Base-by-base conservation (phyloP, 2,888 invertebrate genomes). In the Tetragnatha montana region DNA sequence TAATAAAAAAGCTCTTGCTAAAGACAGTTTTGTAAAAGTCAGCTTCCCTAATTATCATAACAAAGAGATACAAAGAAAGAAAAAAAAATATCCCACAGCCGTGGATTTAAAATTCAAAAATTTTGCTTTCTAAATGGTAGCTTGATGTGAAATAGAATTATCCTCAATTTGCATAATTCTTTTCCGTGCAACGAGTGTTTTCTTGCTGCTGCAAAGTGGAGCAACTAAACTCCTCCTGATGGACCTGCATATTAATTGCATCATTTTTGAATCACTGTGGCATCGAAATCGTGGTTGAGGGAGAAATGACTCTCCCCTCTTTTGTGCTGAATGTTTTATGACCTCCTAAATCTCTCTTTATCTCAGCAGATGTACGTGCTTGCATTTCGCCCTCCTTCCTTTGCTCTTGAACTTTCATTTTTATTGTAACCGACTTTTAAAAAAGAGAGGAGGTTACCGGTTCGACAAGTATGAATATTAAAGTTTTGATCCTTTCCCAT, bases 201-300 rank as follows among this genome's bases (percentile, higher is more conserved):
- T 75, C 21, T 35, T 14, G 50, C n/a, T 50, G n/a, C 4, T 17
- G 50, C n/a, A 74, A 74, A 10, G 19, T 12, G 74, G 17, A 22
- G n/a, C 19, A 14, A 17, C 17, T 10, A 49, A 84, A 84, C 47
- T 76, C 76, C 17, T 2, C 75, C 68, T 75, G 83, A 83, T 75
- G 83, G 76, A 76, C 69, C 69, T 76, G 83, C 75, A 84, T 84
- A 84, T 84, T 84, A 84, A 75, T 75, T 76, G 83, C 83, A 84
- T 76, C 83, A 84, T 84, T 84, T 84, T 19, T 76, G 83, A 82
- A 82, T 82, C 74, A 74, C 21, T 82, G 82, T 21, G 70, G 70
- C 22, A 50, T 82, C 22, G 51, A 3, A 81, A 51, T 21, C 8
- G 51, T 49, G 71, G n/a, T 60, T 60, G 50, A 10, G 60, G 35